These are phyloP conservation scores for Dreissena polymorpha DNA, from an alignment of 1,140 invertebrate species.

Conservation along the genomic window DNA sequence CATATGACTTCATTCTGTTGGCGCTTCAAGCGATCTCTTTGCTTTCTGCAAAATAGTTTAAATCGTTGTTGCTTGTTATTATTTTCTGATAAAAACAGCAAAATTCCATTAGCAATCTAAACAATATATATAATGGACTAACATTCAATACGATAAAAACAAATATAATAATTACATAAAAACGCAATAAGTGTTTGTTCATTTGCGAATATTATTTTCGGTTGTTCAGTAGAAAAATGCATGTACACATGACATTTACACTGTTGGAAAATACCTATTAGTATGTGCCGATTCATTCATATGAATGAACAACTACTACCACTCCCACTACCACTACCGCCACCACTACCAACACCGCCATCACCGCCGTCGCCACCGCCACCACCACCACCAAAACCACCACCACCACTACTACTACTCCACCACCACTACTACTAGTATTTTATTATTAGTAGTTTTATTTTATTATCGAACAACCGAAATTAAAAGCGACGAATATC, in stretches of 20 bases:
- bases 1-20: conserved; percentile 1
- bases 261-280: background rate
- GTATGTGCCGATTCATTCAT: too few species aligned
- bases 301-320: background rate
- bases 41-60: conserved; percentile 8
- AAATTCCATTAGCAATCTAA: background rate
- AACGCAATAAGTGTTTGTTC: background rate
- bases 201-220: background rate
- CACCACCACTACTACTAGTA: too few species aligned
- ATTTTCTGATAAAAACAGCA: background rate
- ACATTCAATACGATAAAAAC: background rate
- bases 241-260: background rate
- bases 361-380: too few species aligned
- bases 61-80: background rate
- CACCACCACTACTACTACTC: too few species aligned
- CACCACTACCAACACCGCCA: too few species aligned
- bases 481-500: too few species aligned
- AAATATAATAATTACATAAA: too few species aligned
- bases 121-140: background rate
- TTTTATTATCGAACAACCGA: too few species aligned
- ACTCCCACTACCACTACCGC: too few species aligned
- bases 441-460: too few species aligned
- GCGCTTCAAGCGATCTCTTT: conserved; percentile 1
- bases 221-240: background rate
- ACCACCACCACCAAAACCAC: too few species aligned